A percentile compares a stretch with the other conserved stretches of the same genome.
Evolutionary conservation across 2,888 invertebrate genomes (phyloP).

Genomic region (Mylabris sibirica): DNA sequence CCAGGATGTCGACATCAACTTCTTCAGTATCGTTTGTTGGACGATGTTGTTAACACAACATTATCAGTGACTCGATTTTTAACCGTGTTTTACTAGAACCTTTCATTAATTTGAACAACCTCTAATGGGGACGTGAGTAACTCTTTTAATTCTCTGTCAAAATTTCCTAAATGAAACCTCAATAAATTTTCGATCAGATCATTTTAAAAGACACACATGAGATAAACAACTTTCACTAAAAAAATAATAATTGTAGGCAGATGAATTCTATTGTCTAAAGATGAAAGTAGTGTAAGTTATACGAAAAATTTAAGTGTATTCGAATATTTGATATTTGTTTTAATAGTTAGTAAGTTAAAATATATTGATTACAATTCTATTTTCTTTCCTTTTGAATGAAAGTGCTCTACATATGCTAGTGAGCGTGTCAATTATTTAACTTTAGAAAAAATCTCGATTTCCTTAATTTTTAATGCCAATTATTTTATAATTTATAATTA

Average conservation of each 20-base stretch:
- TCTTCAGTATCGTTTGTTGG: not conserved
- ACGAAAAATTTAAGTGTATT: not conserved
- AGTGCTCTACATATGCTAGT: not conserved
- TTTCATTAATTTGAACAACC: not conserved
- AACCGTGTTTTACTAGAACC: not conserved
- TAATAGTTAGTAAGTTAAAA: too few species aligned
- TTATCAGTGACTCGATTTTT: not conserved
- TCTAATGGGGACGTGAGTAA: not conserved
- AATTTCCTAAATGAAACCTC: not conserved
- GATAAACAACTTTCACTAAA: constrained; percentile 29
- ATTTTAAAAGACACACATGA: not conserved
- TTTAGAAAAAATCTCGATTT: not conserved
- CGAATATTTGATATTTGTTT: too few species aligned
- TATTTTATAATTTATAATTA: not conserved
- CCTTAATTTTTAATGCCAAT: not conserved
- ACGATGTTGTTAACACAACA: not conserved
- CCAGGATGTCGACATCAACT: not conserved
- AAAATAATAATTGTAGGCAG: not conserved
- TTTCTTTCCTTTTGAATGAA: not conserved
- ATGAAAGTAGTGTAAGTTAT: constrained; percentile 6
- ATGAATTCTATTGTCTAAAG: not conserved
- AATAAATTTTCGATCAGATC: not conserved
- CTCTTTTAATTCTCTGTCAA: not conserved
- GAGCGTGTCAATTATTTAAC: not conserved
- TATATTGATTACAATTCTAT: not conserved